phyloP scores from a whole-genome alignment of 2,113 vertebrate species.

The Eudyptes chrysolophus region DNA sequence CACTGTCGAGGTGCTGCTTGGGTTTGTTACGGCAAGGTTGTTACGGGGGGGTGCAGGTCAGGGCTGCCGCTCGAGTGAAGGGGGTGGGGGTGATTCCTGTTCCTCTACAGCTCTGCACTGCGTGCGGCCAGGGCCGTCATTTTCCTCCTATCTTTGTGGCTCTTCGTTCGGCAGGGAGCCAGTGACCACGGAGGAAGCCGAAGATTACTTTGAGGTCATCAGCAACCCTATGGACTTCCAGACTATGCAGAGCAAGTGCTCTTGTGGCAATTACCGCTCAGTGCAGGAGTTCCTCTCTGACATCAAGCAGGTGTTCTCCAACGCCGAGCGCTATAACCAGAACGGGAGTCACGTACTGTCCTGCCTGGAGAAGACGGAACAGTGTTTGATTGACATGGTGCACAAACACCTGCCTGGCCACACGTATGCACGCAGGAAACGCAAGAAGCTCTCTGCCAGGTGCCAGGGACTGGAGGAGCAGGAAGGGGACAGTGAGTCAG shows the following conservation, averaged over 20 bases:
- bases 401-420: constrained; percentile 90
- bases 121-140: accelerated
- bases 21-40: not conserved
- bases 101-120: not conserved
- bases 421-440: constrained; percentile 85
- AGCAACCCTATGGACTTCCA: constrained; percentile 94
- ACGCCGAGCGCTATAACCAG: constrained; percentile 93
- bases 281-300: constrained; percentile 90
- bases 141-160: not conserved
- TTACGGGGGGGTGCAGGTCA: not conserved
- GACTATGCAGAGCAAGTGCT: constrained; percentile 92
- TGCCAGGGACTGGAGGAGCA: constrained; percentile 70
- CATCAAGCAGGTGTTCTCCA: constrained; percentile 93
- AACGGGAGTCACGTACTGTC: constrained; percentile 86
- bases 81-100: not conserved
- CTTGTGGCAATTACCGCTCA: constrained; percentile 83
- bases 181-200: constrained; percentile 88
- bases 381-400: constrained; percentile 87
- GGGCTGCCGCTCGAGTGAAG: not conserved
- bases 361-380: constrained; percentile 92
- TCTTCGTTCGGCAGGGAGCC: constrained; percentile 84
- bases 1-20: accelerated
- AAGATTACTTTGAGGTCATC: constrained; percentile 93
- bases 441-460: constrained; percentile 77
- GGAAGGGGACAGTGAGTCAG: constrained; percentile 76